phyloP scores from a whole-genome alignment of 2,888 invertebrate genomes.

The Phortica magna region DNA sequence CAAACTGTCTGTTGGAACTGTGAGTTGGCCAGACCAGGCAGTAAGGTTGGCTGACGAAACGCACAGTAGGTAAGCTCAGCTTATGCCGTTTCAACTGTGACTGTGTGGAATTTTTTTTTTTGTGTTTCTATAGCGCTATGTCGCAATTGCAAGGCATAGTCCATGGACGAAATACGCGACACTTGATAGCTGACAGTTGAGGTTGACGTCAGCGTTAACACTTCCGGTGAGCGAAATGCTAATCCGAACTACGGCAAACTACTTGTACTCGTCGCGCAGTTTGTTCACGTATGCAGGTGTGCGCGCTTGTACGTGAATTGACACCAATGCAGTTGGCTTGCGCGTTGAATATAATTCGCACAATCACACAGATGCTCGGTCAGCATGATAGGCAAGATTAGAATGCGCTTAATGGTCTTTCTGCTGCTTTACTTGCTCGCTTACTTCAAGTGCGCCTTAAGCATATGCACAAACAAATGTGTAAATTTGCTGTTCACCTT shows the following conservation, averaged over 20 bases:
- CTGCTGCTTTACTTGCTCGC: too few species aligned
- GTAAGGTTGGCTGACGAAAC: background rate
- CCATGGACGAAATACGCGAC: background rate
- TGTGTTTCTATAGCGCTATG: background rate
- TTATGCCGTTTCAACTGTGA: too few species aligned
- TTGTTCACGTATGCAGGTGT: background rate
- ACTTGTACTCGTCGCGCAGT: background rate
- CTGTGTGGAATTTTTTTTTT: too few species aligned
- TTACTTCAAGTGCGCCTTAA: background rate
- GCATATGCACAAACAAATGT: background rate
- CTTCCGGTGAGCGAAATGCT: background rate
- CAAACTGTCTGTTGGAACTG: constrained; percentile 22
- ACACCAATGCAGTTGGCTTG: background rate
- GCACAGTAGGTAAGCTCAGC: background rate
- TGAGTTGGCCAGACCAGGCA: background rate
- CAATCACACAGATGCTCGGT: background rate
- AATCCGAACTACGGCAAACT: too few species aligned
- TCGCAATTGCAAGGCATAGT: background rate
- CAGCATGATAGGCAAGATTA: background rate
- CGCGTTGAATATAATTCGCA: background rate
- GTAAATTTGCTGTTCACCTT: background rate
- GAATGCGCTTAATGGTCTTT: background rate
- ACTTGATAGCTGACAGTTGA: constrained; percentile 7
- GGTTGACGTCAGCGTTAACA: background rate
- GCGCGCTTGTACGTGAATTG: background rate